Conservation (phyloP, 2,113 vertebrate genomes). For the Xyliphius kryptos region DNA sequence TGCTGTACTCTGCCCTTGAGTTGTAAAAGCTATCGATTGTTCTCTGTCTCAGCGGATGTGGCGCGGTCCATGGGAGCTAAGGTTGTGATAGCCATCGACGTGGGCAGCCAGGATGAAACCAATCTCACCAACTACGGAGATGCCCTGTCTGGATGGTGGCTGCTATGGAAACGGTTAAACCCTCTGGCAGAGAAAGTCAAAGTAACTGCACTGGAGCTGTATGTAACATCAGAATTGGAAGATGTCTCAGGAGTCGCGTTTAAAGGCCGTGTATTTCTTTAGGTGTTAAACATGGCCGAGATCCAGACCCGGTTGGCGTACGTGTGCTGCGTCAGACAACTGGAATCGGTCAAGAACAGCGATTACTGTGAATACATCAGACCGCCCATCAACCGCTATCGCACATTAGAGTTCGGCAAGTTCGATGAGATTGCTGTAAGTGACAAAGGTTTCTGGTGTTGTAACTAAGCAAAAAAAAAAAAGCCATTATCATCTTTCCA, state of each 20-base stretch:
- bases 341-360: conserved; percentile 86
- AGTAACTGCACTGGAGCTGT: conserved; percentile 57
- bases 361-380: conserved; percentile 94
- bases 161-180: conserved; percentile 95
- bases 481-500: no score
- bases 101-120: conserved; percentile 89
- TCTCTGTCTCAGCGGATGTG: conserved; percentile 74
- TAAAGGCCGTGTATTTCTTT: background rate
- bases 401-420: conserved; percentile 89
- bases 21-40: background rate
- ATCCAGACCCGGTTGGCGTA: conserved; percentile 92
- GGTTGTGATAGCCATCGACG: conserved; percentile 87
- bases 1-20: background rate
- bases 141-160: conserved; percentile 90
- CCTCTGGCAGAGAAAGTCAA: conserved; percentile 86
- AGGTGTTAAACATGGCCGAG: conserved; percentile 90
- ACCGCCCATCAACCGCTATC: conserved; percentile 84
- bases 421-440: conserved; percentile 92
- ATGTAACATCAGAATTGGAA: background rate
- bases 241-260: background rate
- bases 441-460: no score
- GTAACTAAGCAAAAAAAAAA: no score
- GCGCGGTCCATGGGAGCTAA: conserved; percentile 90
- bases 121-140: conserved; percentile 94
- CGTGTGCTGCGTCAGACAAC: conserved; percentile 90